Conservation (phyloP, 2,888 invertebrate genomes). For the Coremacera marginata region DNA sequence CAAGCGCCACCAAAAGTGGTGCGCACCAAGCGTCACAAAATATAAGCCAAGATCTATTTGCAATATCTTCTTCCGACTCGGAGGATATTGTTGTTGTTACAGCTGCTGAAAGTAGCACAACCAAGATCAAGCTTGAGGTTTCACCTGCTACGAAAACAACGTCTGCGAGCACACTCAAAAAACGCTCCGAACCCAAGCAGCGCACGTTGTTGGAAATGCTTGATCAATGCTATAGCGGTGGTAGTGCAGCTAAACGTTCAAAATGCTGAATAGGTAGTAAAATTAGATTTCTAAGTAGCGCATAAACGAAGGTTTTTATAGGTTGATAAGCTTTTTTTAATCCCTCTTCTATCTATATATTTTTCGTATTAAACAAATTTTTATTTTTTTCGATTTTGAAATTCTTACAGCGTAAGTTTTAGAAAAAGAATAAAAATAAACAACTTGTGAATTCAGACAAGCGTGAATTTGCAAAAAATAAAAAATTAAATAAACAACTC, state of each 20-base stretch:
- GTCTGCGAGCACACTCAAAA: constrained; percentile 27
- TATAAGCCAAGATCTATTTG: constrained; percentile 50
- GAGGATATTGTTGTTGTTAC: constrained; percentile 1
- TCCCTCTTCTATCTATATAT: no score
- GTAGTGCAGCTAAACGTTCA: constrained; percentile 45
- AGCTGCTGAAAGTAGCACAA: constrained; percentile 19
- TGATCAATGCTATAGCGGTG: constrained; percentile 61
- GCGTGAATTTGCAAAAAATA: no score
- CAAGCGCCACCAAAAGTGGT: constrained; percentile 39
- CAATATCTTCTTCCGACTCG: constrained; percentile 35
- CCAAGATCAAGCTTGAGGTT: constrained; percentile 10
- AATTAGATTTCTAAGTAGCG: no score
- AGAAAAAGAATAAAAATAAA: no score
- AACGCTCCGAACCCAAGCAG: constrained; percentile 54
- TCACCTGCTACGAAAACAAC: constrained; percentile 27
- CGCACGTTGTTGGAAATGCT: constrained; percentile 65
- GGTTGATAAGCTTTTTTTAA: no score
- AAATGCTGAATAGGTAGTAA: constrained; percentile 2
- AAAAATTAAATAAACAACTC: no score
- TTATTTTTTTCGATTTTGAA: no score
- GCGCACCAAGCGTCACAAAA: constrained; percentile 33
- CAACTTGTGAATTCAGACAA: no score
- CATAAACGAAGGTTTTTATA: no score
- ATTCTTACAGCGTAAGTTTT: no score
- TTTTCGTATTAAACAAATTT: no score